phyloP scores from a whole-genome alignment of 2,888 invertebrate genomes.

The Mallateleia sp. region DNA sequence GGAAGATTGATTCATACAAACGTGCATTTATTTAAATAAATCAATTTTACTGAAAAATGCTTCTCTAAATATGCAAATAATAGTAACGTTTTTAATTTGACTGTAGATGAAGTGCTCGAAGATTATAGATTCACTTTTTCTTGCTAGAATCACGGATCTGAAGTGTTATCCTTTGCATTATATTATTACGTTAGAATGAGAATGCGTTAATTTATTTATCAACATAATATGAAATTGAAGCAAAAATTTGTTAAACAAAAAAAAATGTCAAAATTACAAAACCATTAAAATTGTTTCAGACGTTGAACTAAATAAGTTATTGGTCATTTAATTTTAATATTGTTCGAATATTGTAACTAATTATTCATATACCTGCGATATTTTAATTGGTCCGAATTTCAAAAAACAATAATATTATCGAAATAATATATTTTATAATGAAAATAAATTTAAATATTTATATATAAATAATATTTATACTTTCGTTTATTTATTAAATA shows the following conservation, averaged over 20 bases:
- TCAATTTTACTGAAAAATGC: constrained; percentile 37
- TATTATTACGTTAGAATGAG: constrained; percentile 69
- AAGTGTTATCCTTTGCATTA: constrained; percentile 62
- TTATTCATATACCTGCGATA: too few relatives aligned
- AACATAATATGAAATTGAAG: constrained; percentile 41
- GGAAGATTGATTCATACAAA: constrained; percentile 60
- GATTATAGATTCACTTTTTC: constrained; percentile 67
- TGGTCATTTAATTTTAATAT: too few relatives aligned
- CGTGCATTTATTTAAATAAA: constrained; percentile 48
- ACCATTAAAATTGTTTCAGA: not conserved
- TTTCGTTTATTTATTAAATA: too few relatives aligned
- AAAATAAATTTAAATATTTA: too few relatives aligned
- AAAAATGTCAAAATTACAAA: constrained; percentile 48
- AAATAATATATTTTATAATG: too few relatives aligned
- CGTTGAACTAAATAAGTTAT: too few relatives aligned
- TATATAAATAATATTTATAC: too few relatives aligned
- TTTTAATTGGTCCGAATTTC: too few relatives aligned
- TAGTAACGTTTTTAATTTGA: constrained; percentile 49
- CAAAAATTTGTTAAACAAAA: constrained; percentile 51
- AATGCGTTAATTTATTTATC: constrained; percentile 63
- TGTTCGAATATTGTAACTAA: too few relatives aligned
- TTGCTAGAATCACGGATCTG: constrained; percentile 53
- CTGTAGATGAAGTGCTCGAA: constrained; percentile 61
- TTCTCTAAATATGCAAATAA: constrained; percentile 39
- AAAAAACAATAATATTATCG: not conserved